Conservation (phyloP, 1,140 invertebrate genomes). For the Diabrotica virgifera region DNA sequence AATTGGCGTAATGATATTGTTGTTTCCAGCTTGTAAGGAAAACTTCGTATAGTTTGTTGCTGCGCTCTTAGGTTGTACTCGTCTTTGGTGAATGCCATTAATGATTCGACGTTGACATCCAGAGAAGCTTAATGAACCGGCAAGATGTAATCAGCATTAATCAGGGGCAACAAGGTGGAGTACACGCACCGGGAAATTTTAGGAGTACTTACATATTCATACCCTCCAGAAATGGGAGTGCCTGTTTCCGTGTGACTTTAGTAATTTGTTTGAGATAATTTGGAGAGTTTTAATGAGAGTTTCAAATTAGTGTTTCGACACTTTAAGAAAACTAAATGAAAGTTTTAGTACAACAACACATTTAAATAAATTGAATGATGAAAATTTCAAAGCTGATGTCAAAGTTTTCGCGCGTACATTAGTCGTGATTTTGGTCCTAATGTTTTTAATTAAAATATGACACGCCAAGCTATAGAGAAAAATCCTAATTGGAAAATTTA, state of each 20-base stretch:
- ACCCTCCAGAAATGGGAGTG: conserved; percentile 1
- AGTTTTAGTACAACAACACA: too few species aligned
- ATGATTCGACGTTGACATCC: conserved; percentile 25
- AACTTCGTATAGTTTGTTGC: too few species aligned
- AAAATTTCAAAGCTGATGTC: too few species aligned
- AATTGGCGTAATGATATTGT: too few species aligned
- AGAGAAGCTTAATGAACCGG: conserved; percentile 31
- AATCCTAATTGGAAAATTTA: too few species aligned
- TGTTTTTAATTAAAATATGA: too few species aligned
- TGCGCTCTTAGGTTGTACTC: conserved; percentile 11
- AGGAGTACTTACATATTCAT: conserved; percentile 28
- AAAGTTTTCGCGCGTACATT: too few species aligned
- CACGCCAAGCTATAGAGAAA: too few species aligned
- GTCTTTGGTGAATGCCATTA: conserved; percentile 26
- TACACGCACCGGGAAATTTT: conserved; percentile 12
- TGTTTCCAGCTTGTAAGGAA: too few species aligned
- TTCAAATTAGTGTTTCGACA: not conserved
- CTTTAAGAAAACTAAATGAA: too few species aligned
- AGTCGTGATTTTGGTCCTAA: too few species aligned
- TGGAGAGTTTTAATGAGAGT: not conserved
- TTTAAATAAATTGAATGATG: too few species aligned
- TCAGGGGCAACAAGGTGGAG: conserved; percentile 28
- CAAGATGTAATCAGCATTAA: conserved; percentile 35
- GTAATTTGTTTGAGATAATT: conserved; percentile 19
- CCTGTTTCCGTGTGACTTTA: conserved; percentile 10